Conservation (phyloP, 2,888 invertebrate species). For the Melinopterus prodromus region DNA sequence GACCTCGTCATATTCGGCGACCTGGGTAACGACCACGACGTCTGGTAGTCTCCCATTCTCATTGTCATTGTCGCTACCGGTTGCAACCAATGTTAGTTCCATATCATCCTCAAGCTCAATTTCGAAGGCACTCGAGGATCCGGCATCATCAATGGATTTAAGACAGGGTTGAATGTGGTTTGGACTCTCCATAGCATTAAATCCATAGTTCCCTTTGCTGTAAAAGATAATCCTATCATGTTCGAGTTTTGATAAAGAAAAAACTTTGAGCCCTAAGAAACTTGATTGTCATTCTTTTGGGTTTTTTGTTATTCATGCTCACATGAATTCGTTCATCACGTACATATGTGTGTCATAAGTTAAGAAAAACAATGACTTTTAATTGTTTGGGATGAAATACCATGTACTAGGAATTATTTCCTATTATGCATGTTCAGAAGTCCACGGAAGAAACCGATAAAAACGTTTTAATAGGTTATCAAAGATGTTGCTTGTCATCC, state of each 20-base stretch:
- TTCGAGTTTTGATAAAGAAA: background rate
- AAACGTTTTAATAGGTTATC: too few relatives aligned
- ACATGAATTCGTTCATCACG: too few relatives aligned
- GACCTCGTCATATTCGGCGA: constrained; percentile 55
- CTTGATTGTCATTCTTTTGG: background rate
- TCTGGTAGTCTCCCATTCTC: constrained; percentile 65
- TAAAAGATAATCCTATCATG: constrained; percentile 31
- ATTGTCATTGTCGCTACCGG: constrained; percentile 50
- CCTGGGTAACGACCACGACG: constrained; percentile 64
- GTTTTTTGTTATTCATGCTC: background rate
- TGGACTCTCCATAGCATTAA: constrained; percentile 58
- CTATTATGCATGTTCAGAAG: too few relatives aligned
- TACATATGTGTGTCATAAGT: too few relatives aligned
- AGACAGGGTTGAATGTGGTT: constrained; percentile 55
- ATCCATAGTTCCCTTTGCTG: constrained; percentile 60
- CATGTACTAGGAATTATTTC: too few relatives aligned
- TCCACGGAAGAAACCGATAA: too few relatives aligned
- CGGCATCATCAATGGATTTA: constrained; percentile 50
- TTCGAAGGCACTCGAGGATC: constrained; percentile 56
- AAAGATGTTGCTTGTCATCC: too few relatives aligned
- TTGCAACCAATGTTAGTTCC: constrained; percentile 54
- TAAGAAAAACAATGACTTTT: too few relatives aligned
- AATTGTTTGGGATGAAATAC: too few relatives aligned
- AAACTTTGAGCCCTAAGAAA: background rate
- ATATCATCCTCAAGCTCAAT: constrained; percentile 51